Percentiles rank a stretch among this genome's conserved stretches.
Evolutionary conservation across 2,888 invertebrate species (phyloP).

Genomic region (Hypomecis punctinalis): DNA sequence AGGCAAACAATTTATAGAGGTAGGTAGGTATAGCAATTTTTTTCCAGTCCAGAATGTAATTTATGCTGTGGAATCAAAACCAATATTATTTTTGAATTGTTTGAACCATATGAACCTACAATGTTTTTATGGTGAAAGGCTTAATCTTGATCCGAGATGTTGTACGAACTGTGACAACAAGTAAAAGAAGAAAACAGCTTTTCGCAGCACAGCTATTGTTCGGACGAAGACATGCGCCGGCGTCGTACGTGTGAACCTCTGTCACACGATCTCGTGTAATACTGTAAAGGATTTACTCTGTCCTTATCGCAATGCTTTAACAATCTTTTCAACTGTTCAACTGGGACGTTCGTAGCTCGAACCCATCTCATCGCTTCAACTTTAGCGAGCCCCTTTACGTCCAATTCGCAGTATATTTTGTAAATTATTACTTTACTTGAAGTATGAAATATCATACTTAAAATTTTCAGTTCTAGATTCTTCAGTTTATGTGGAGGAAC

Average conservation of each 20-base stretch:
- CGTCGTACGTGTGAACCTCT: not conserved
- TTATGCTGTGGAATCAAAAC: no score
- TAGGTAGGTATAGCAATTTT: no score
- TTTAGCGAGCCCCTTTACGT: conserved; percentile 53
- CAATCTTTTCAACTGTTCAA: conserved; percentile 37
- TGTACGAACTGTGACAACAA: no score
- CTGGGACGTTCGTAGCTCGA: conserved; percentile 40
- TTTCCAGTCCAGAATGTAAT: no score
- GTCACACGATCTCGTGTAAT: conserved; percentile 9
- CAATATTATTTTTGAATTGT: no score
- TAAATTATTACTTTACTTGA: conserved; percentile 1
- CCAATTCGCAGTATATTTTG: conserved; percentile 49
- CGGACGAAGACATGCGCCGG: not conserved
- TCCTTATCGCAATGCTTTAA: not conserved
- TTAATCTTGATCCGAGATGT: no score
- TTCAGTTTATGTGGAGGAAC: conserved; percentile 40
- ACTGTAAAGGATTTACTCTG: not conserved
- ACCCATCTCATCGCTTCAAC: conserved; percentile 58
- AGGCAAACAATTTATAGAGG: no score
- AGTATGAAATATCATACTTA: conserved; percentile 53
- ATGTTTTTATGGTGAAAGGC: no score
- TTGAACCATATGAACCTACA: no score
- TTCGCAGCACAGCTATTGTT: not conserved
- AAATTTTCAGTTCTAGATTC: conserved; percentile 52
- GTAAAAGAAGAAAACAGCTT: not conserved